Evolutionary conservation across 2,888 invertebrate genomes (phyloP).

Genomic region (Anaspis maculata): DNA sequence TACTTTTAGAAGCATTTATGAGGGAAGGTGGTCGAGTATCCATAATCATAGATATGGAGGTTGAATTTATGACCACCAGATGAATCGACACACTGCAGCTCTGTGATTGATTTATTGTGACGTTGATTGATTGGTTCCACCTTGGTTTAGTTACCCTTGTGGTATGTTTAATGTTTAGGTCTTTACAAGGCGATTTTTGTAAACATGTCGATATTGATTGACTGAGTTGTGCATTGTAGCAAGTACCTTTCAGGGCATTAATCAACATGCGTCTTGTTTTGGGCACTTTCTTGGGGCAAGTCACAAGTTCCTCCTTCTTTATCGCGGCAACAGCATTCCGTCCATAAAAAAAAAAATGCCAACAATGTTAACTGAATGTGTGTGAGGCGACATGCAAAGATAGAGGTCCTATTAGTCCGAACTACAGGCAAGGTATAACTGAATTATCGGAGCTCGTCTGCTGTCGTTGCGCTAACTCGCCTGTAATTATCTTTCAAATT

Average conservation of each 20-base stretch:
- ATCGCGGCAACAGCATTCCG: too few relatives aligned
- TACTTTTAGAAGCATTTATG: constrained; percentile 2
- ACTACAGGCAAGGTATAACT: constrained; percentile 28
- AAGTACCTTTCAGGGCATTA: constrained; percentile 2
- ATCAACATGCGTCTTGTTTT: too few relatives aligned
- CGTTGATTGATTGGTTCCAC: constrained; percentile 36
- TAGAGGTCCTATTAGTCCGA: not conserved
- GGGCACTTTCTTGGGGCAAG: too few relatives aligned
- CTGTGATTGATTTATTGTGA: constrained; percentile 40
- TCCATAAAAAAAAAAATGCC: too few relatives aligned
- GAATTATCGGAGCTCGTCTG: constrained; percentile 37
- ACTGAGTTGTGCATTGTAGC: constrained; percentile 3
- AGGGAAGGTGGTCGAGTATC: constrained; percentile 6
- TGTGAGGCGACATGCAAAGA: not conserved
- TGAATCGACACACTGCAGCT: constrained; percentile 27
- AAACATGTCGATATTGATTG: constrained; percentile 12
- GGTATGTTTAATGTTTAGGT: constrained; percentile 15
- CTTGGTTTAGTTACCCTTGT: constrained; percentile 21
- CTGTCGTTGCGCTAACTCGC: constrained; percentile 36
- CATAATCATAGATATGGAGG: constrained; percentile 22
- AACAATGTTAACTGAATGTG: too few relatives aligned
- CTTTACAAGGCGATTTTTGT: constrained; percentile 3
- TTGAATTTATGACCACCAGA: constrained; percentile 35
- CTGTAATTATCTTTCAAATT: constrained; percentile 43
- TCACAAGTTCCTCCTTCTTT: too few relatives aligned